Evolutionary conservation across 1,140 invertebrate species (phyloP), one percentile per base, ranked within the genome.

Genomic region (Caenorhabditis remanei): DNA sequence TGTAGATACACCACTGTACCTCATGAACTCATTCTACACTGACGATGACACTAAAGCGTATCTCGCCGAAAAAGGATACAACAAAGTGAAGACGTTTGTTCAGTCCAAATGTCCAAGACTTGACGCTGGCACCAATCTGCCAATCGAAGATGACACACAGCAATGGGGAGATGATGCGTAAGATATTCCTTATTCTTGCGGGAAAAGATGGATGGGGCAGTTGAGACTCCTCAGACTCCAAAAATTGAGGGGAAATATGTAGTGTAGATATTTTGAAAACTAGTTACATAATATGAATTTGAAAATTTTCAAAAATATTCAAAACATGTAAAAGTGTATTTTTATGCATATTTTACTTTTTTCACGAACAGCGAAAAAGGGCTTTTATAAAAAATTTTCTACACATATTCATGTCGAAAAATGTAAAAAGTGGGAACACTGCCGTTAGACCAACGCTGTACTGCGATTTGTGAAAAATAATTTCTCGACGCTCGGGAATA

Each of bases 1-100:
- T 91, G 95, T 95, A 43, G 96, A 97, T 93, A 97, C 99, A 0
- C 98, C 98, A 5, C 93, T 99, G 56, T 96, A 99, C 48, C 94
- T 99, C 75, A 99, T 99, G 98, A 98, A 99, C 93, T 99, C 98
- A 0, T 99, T 99, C 93, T 99, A 99, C 92, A 99, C 98, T 0
- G 96, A 99, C 91, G 96, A 96, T 90, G 97, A 99, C 90, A 99
- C 98, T 0, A 95, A 96, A 93, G 96, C 96, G 93, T 95, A 95
- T 32, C 93, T 99, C 75, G 94, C 96, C 16, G 19, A 61, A n/a
- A 84, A 61, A 65, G 83, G 83, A 58, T 84, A 84, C 21, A 5
- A 41, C 21, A 65, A 84, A 50, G 83, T 84, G 16, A 58, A 13
- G 21, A 65, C 83, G 4, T 85, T 65, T 53, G 48, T 41, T 19